These are phyloP conservation scores for Chlorospingus flavigularis DNA, from an alignment of 2,797 vertebrate genomes.

Conservation along the genomic window DNA sequence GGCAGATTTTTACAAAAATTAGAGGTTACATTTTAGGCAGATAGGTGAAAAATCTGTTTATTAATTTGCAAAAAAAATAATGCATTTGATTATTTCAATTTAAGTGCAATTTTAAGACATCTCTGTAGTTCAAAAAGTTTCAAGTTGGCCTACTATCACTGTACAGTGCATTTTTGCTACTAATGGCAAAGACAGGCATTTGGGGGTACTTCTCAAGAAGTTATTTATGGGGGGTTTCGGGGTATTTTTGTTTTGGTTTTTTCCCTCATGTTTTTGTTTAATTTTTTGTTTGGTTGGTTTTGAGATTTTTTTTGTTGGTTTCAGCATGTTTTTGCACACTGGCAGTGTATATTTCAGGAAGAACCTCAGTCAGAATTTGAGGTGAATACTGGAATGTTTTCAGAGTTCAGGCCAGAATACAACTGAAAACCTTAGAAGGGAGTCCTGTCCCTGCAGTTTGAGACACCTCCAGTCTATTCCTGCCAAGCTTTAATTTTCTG, in stretches of 20 bases:
- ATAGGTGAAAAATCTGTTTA: neutral
- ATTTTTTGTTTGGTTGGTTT: neutral
- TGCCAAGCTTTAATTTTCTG: neutral
- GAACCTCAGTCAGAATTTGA: neutral
- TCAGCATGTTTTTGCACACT: accelerated
- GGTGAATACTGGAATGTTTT: neutral
- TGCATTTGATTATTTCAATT: neutral
- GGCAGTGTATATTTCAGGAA: neutral
- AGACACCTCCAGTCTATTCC: neutral
- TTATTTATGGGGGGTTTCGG: accelerated
- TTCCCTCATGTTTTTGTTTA: accelerated
- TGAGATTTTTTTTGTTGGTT: neutral
- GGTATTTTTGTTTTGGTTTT: neutral
- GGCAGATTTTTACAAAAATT: neutral
- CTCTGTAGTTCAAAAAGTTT: neutral
- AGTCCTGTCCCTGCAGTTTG: neutral
- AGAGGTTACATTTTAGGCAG: neutral
- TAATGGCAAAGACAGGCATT: neutral
- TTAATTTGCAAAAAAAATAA: neutral
- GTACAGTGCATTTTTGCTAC: neutral
- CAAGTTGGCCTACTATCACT: accelerated
- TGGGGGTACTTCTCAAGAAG: neutral
- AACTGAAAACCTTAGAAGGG: neutral
- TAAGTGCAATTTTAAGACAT: neutral
- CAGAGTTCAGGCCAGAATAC: neutral